These are phyloP conservation scores for Microctenopoma stevenorrisi DNA, from an alignment of 2,797 vertebrate genomes.

Conservation along the genomic window DNA sequence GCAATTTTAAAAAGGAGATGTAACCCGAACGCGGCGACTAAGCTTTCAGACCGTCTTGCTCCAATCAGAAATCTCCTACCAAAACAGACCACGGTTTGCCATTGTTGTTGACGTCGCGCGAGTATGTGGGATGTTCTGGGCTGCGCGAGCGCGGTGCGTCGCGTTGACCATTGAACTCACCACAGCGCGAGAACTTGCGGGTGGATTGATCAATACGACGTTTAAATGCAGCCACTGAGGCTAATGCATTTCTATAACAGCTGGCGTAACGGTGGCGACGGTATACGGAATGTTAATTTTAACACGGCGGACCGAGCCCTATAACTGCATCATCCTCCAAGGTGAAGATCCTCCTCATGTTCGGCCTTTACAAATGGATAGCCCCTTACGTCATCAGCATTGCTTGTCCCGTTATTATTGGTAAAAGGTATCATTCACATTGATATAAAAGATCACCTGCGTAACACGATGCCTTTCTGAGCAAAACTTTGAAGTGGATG, in stretches of 20 bases:
- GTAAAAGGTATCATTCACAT: not conserved
- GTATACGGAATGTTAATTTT: not conserved
- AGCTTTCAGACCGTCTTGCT: constrained; percentile 55
- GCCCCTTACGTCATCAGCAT: constrained; percentile 56
- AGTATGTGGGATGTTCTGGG: constrained; percentile 69
- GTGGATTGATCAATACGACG: constrained; percentile 40
- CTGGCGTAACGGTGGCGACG: not conserved
- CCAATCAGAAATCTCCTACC: constrained; percentile 70
- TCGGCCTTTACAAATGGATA: constrained; percentile 37
- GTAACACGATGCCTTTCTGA: not conserved
- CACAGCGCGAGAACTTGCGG: constrained; percentile 46
- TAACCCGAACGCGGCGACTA: constrained; percentile 19
- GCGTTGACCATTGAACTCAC: constrained; percentile 73
- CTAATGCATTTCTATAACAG: not conserved
- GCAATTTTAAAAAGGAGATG: constrained; percentile 26
- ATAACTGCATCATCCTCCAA: constrained; percentile 17
- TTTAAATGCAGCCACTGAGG: not conserved
- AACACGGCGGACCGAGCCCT: not conserved
- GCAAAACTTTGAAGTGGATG: constrained; percentile 7
- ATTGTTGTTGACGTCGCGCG: constrained; percentile 82
- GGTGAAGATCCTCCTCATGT: constrained; percentile 31
- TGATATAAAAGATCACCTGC: not conserved
- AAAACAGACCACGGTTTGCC: constrained; percentile 77
- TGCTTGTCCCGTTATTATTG: constrained; percentile 35
- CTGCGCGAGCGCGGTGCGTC: constrained; percentile 66